phyloP scores from a whole-genome alignment of 2,113 vertebrate species.

The Cynopterus brachyotis region DNA sequence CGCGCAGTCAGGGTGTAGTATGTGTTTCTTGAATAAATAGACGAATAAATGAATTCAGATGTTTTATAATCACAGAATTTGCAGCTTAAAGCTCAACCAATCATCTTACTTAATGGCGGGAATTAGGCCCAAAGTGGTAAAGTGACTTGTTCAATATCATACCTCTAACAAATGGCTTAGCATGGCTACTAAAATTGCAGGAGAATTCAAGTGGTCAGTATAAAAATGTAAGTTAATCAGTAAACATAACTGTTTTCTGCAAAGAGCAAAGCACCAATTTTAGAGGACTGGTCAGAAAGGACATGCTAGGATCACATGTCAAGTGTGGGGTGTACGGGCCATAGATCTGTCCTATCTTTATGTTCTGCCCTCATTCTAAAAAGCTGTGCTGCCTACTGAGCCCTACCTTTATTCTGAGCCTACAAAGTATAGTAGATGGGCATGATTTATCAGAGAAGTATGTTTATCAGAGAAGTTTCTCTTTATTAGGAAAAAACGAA shows the following conservation, averaged over 20 bases:
- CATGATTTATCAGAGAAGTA: not conserved
- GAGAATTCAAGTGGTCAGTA: not conserved
- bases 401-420: not conserved
- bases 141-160: not conserved
- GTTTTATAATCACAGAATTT: not conserved
- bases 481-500: not conserved
- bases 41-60: not conserved
- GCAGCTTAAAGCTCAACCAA: not conserved
- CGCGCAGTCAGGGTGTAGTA: not conserved
- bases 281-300: not conserved
- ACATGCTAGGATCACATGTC: not conserved
- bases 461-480: not conserved
- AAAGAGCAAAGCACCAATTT: not conserved
- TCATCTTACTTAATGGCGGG: not conserved
- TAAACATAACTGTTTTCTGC: not conserved
- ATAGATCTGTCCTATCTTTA: not conserved
- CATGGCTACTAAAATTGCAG: not conserved
- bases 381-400: not conserved
- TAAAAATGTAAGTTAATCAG: not conserved
- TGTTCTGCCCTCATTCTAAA: not conserved
- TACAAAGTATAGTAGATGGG: not conserved
- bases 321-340: not conserved
- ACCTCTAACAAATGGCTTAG: not conserved
- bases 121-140: not conserved
- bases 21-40: not conserved